These are phyloP conservation scores for Micromussa lordhowensis DNA, from an alignment of 92 coral and sea anemone genomes.

Conservation along the genomic window DNA sequence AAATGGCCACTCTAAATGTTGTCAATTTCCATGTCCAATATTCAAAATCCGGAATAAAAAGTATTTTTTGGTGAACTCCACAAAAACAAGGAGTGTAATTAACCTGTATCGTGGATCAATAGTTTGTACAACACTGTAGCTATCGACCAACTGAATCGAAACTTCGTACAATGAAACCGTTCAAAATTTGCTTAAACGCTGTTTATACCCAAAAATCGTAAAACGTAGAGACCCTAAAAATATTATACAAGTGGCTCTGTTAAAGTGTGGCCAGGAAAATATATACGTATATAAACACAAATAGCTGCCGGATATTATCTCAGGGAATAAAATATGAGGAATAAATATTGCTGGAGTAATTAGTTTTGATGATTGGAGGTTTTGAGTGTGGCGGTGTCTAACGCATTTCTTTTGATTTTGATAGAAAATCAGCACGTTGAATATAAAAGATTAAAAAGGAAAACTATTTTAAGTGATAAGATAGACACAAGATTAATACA, in stretches of 20 bases:
- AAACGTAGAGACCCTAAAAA: neutral
- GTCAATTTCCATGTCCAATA: slow-evolving; percentile 25
- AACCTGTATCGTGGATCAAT: neutral
- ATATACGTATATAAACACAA: neutral
- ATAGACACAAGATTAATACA: slow-evolving; percentile 30
- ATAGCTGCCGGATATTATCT: slow-evolving; percentile 33
- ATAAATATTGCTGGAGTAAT: slow-evolving; percentile 36
- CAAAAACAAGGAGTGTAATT: slow-evolving; percentile 13
- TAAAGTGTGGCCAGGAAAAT: slow-evolving; percentile 1
- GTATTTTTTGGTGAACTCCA: neutral
- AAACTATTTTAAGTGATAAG: slow-evolving; percentile 25
- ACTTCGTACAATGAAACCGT: neutral
- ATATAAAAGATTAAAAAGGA: slow-evolving; percentile 16
- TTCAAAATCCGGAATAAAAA: slow-evolving; percentile 18
- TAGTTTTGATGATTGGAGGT: slow-evolving; percentile 27
- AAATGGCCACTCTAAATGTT: slow-evolving; percentile 26
- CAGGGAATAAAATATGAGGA: slow-evolving; percentile 30
- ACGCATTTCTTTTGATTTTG: slow-evolving; percentile 9
- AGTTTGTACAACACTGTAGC: neutral
- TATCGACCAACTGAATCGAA: neutral
- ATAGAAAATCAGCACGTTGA: slow-evolving; percentile 16
- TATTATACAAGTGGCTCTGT: slow-evolving; percentile 13
- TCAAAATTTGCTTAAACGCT: neutral
- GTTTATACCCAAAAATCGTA: slow-evolving; percentile 2
- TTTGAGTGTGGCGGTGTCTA: slow-evolving; percentile 31